phyloP scores from a whole-genome alignment of 2,113 vertebrate genomes.

The Burhinus bistriatus region DNA sequence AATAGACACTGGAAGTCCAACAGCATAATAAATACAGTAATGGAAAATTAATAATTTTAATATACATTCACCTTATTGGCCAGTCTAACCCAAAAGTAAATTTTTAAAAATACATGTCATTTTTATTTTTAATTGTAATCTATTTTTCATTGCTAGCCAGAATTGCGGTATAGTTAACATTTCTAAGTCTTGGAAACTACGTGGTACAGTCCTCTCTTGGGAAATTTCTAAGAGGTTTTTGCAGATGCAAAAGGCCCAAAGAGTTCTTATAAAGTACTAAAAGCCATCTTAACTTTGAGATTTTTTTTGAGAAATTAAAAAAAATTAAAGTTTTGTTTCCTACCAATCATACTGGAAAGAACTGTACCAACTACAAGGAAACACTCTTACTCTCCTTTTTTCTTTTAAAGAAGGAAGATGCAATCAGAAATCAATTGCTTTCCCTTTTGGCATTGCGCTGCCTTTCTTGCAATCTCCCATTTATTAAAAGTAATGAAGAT shows the following conservation, averaged over 20 bases:
- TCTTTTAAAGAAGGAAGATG: background rate
- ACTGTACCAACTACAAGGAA: background rate
- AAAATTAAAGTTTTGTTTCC: background rate
- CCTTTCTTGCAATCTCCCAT: background rate
- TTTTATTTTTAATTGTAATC: background rate
- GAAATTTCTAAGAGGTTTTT: background rate
- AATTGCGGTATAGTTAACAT: background rate
- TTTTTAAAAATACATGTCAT: accelerated
- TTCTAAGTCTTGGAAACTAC: background rate
- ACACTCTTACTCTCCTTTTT: background rate
- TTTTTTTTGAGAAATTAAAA: background rate
- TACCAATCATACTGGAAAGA: background rate
- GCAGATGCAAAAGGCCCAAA: background rate
- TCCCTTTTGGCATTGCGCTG: background rate
- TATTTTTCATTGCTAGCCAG: background rate
- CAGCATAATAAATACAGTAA: background rate
- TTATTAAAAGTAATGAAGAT: background rate
- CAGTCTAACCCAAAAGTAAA: background rate
- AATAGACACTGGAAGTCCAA: background rate
- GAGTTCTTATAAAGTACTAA: background rate
- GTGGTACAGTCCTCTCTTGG: background rate
- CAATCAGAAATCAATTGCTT: background rate
- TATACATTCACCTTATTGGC: background rate
- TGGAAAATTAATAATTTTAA: background rate
- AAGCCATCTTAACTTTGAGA: background rate